Evolutionary conservation across 2,888 invertebrate genomes (phyloP).

Genomic region (Spodoptera picta): DNA sequence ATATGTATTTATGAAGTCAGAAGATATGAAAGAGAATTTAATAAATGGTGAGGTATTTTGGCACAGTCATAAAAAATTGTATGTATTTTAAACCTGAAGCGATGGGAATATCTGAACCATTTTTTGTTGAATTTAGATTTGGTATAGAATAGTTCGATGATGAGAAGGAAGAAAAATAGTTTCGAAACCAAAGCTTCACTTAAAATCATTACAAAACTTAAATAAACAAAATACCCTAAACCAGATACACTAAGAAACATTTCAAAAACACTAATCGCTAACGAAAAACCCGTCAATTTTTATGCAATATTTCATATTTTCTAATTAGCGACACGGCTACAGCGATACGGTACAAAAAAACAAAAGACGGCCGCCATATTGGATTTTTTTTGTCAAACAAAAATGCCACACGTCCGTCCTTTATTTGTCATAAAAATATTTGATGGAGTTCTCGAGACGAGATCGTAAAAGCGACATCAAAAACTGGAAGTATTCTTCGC

Average conservation of each 20-base stretch:
- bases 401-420: constrained; percentile 41
- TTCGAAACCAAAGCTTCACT: no score
- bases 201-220: no score
- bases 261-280: constrained; percentile 4
- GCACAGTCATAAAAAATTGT: no score
- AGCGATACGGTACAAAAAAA: constrained; percentile 1
- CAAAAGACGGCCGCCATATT: constrained; percentile 27
- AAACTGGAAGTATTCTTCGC: constrained; percentile 36
- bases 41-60: no score
- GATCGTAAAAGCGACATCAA: constrained; percentile 55
- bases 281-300: constrained; percentile 1
- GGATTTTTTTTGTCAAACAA: constrained; percentile 15
- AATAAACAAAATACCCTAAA: no score
- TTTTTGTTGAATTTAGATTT: no score
- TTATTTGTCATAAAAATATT: constrained; percentile 55
- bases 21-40: no score
- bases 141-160: no score
- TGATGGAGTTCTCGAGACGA: constrained; percentile 46
- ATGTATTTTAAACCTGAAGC: no score
- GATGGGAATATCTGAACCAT: no score
- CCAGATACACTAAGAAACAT: constrained; percentile 4
- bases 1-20: no score
- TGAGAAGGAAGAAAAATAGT: no score
- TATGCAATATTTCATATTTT: constrained; percentile 31
- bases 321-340: constrained; percentile 15